Percentiles rank a stretch among this genome's conserved stretches.
Conservation (phyloP, 2,888 invertebrate species). For the Drosophila mercatorum region DNA sequence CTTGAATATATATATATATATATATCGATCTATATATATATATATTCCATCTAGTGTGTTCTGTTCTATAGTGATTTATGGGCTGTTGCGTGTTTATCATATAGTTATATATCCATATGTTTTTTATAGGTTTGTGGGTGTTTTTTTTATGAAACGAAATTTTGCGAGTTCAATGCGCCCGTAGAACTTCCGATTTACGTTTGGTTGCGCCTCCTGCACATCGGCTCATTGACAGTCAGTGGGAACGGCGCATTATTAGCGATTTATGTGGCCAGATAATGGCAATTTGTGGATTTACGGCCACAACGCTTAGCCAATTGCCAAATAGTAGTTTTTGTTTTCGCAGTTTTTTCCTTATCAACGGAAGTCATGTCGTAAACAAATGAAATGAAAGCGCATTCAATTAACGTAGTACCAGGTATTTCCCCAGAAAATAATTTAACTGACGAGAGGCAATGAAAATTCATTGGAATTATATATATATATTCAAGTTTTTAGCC, state of each 20-base stretch:
- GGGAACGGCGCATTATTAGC: constrained; percentile 55
- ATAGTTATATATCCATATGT: not conserved
- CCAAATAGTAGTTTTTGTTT: constrained; percentile 51
- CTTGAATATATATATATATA: not conserved
- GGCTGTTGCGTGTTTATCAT: constrained; percentile 2
- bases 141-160: constrained; percentile 7
- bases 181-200: constrained; percentile 62
- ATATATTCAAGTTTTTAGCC: constrained; percentile 37
- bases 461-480: constrained; percentile 50
- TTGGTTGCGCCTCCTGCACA: constrained; percentile 33
- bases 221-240: constrained; percentile 67
- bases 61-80: constrained; percentile 21
- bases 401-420: constrained; percentile 41
- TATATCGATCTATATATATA: not conserved
- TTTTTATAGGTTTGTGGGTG: constrained; percentile 66
- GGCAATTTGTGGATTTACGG: constrained; percentile 65
- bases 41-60: not conserved
- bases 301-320: constrained; percentile 60
- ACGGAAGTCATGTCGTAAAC: constrained; percentile 58
- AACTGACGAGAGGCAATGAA: constrained; percentile 7
- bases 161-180: constrained; percentile 66
- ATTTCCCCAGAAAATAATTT: constrained; percentile 57
- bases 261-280: constrained; percentile 70
- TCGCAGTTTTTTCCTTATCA: constrained; percentile 47
- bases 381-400: constrained; percentile 23